phyloP scores from a whole-genome alignment of 2,113 vertebrate species.

The Chrysochloris asiatica region DNA sequence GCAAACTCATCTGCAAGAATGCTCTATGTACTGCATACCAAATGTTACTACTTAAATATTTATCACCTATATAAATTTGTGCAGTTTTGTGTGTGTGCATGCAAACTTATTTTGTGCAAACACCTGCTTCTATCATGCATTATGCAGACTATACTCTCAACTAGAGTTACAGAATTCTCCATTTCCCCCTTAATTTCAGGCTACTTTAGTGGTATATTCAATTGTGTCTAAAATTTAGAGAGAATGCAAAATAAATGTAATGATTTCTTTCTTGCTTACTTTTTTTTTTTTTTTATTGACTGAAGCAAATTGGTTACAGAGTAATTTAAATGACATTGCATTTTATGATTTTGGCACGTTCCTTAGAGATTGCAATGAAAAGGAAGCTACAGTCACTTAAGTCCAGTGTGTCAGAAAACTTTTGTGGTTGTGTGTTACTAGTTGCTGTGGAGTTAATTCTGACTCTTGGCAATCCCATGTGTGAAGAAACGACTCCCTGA shows the following conservation, averaged over 20 bases:
- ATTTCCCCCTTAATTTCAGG: not conserved
- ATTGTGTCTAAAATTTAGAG: not conserved
- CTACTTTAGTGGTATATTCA: not conserved
- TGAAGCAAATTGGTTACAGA: not conserved
- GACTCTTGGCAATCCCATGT: not conserved
- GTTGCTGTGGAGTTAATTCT: not conserved
- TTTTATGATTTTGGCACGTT: not conserved
- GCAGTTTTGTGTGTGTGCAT: not conserved
- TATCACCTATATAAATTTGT: constrained; percentile 32
- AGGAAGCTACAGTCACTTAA: not conserved
- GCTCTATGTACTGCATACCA: not conserved
- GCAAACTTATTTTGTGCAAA: constrained; percentile 45
- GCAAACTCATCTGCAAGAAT: constrained; percentile 32
- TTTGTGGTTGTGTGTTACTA: not conserved
- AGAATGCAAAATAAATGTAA: not conserved
- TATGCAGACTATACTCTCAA: constrained; percentile 18
- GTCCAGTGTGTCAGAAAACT: not conserved
- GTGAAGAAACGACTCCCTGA: not conserved
- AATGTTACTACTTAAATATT: constrained; percentile 56
- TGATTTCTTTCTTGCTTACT: too few relatives aligned
- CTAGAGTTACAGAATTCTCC: not conserved
- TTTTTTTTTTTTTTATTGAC: not conserved
- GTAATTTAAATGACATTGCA: not conserved
- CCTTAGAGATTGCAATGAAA: not conserved
- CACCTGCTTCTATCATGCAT: constrained; percentile 56